Evolutionary conservation across 2,888 invertebrate genomes (phyloP).

Genomic region (Loripinus fragilis): DNA sequence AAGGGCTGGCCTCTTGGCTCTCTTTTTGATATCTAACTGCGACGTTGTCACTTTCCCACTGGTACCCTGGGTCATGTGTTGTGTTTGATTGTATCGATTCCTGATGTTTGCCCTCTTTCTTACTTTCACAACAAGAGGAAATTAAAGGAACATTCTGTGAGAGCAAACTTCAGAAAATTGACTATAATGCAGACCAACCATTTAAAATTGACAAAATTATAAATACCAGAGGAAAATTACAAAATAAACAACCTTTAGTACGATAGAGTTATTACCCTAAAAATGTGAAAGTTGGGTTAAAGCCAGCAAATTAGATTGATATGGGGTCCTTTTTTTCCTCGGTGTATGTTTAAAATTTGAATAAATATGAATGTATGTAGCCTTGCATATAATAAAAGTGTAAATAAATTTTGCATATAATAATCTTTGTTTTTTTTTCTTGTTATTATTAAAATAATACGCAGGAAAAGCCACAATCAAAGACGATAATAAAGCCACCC

Average conservation of each 20-base stretch:
- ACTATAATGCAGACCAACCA: constrained; percentile 33
- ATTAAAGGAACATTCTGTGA: constrained; percentile 51
- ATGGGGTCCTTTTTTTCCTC: too few species aligned
- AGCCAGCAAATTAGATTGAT: too few species aligned
- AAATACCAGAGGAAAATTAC: constrained; percentile 49
- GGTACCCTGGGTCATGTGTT: constrained; percentile 39
- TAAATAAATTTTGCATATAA: too few species aligned
- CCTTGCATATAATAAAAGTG: too few species aligned
- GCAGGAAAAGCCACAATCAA: too few species aligned
- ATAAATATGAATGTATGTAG: too few species aligned
- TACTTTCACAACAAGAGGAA: constrained; percentile 25
- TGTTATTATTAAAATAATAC: too few species aligned
- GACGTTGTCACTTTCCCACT: constrained; percentile 31
- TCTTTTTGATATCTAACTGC: too few species aligned
- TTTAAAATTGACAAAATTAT: constrained; percentile 53
- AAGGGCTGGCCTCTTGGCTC: too few species aligned
- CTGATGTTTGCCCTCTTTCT: constrained; percentile 48
- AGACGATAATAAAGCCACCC: too few species aligned
- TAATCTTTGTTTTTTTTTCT: too few species aligned
- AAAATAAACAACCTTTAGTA: constrained; percentile 53
- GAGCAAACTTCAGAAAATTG: constrained; percentile 50
- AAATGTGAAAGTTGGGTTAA: constrained; percentile 56
- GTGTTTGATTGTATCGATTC: constrained; percentile 49
- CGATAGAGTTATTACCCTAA: constrained; percentile 58
- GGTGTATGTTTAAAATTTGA: too few species aligned